These are phyloP conservation scores for Coleophora flavipennella DNA, from an alignment of 2,888 invertebrate genomes.

Conservation along the genomic window DNA sequence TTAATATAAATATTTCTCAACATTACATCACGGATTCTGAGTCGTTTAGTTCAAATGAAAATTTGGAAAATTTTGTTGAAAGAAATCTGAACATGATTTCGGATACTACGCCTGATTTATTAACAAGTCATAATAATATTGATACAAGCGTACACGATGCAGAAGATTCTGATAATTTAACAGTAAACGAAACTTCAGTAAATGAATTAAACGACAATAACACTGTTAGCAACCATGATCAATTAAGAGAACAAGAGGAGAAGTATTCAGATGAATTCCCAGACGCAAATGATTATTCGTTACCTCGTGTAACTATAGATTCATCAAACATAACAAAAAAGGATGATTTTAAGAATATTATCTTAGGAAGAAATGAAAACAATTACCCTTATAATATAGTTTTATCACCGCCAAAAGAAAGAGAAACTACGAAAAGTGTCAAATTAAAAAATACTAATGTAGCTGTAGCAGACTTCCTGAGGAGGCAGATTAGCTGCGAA, in stretches of 20 bases:
- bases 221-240: constrained; percentile 3
- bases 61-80: constrained; percentile 28
- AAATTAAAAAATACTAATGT: constrained; percentile 37
- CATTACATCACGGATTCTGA: constrained; percentile 58
- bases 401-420: constrained; percentile 49
- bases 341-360: constrained; percentile 48
- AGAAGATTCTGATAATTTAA: constrained; percentile 18
- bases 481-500: background rate
- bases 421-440: constrained; percentile 40
- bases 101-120: constrained; percentile 68
- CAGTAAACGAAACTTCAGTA: constrained; percentile 8
- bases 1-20: constrained; percentile 75
- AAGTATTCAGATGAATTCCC: constrained; percentile 59
- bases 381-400: constrained; percentile 59
- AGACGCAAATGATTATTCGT: constrained; percentile 35
- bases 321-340: constrained; percentile 20
- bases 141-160: constrained; percentile 29
- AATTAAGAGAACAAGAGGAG: background rate
- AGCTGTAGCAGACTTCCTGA: constrained; percentile 15
- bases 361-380: constrained; percentile 49
- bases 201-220: constrained; percentile 6
- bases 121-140: constrained; percentile 70
- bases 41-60: constrained; percentile 65
- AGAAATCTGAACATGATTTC: constrained; percentile 15
- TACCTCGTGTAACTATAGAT: constrained; percentile 43